Base-by-base conservation (phyloP, 2,113 vertebrate genomes). In the Oxygymnocypris stewartii region DNA sequence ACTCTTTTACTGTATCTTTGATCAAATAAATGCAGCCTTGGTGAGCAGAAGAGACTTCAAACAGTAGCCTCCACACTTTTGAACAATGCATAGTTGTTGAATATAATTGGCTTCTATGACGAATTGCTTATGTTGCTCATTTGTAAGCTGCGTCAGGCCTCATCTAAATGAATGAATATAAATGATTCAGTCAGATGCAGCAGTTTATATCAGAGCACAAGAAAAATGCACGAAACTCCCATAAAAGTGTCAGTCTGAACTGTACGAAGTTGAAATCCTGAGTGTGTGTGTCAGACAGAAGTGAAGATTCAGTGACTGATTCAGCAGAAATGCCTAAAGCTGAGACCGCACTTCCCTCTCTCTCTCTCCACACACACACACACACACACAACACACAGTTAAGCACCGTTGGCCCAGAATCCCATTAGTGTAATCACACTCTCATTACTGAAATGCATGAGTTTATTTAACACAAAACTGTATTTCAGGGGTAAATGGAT, bases 241-340 rank as follows among this genome's bases (percentile, higher is more conserved):
- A 1, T 65, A 31, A 65, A 65, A 14, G 25, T 65, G 28, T 67
- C 28, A 31, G 63, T 28, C 25, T 28, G 28, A 67, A 13, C n/a
- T 25, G 47, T 49, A 14, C 4, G 23, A 11, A 63, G 59, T 63
- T 11, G 4, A 12, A 9, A 63, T 25, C 59, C 59, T 61, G n/a
- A 4, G 74, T 6, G 44, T 49, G 28, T 57, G 51, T 79, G 77
- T 37, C 14, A 20, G 49, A 2, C 51, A 57, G 49, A 28, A 79
- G 44, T 23, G 8, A 79, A 35, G 31, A 59, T 79, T 59, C 51
- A 59, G 31, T 59, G 28, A 79, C 31, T 40, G 51, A 59, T 57
- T 59, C 77, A 79, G 77, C 51, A 79, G 77, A 57, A 79, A 54
- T 57, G 76, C 76, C 49, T 57, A 23, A 31, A 79, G 76, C 18